phyloP scores from a whole-genome alignment of 2,797 vertebrate species.

The Artibeus jamaicensis region DNA sequence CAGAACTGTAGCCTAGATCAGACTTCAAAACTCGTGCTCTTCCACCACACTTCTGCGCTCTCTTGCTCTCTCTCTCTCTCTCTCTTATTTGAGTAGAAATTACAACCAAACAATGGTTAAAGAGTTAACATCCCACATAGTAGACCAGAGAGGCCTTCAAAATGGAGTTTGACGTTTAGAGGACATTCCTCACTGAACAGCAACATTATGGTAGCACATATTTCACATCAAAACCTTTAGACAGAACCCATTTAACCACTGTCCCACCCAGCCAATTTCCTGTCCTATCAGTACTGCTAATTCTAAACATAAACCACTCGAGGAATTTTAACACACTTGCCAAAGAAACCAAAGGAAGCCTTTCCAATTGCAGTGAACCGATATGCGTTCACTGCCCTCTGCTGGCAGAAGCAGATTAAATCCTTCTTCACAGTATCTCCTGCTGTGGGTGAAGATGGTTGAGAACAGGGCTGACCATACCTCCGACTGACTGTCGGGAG shows the following conservation, averaged over 20 bases:
- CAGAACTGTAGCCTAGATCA: background rate
- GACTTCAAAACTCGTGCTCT: slow-evolving; percentile 32
- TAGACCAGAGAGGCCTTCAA: slow-evolving; percentile 10
- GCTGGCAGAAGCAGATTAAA: slow-evolving; percentile 29
- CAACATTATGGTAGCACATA: slow-evolving; percentile 36
- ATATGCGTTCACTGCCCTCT: slow-evolving; percentile 68
- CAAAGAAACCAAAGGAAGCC: slow-evolving; percentile 44
- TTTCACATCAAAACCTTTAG: slow-evolving; percentile 56
- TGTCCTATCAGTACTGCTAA: slow-evolving; percentile 67
- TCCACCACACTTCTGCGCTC: background rate
- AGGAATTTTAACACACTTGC: slow-evolving; percentile 59
- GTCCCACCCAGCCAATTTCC: slow-evolving; percentile 62
- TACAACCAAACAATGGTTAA: slow-evolving; percentile 25
- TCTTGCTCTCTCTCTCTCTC: background rate
- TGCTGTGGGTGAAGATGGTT: background rate
- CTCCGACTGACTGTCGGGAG: too few species aligned
- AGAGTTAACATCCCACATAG: slow-evolving; percentile 48
- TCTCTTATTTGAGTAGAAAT: background rate
- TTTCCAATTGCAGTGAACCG: background rate
- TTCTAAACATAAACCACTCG: slow-evolving; percentile 65
- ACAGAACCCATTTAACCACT: slow-evolving; percentile 58
- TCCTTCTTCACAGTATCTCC: background rate
- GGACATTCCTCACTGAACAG: slow-evolving; percentile 32
- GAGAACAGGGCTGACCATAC: background rate
- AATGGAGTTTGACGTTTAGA: slow-evolving; percentile 55